A percentile compares a stretch with the other conserved stretches of the same genome.
Conservation (phyloP, 2,888 invertebrate species). For the Idaea aversata region DNA sequence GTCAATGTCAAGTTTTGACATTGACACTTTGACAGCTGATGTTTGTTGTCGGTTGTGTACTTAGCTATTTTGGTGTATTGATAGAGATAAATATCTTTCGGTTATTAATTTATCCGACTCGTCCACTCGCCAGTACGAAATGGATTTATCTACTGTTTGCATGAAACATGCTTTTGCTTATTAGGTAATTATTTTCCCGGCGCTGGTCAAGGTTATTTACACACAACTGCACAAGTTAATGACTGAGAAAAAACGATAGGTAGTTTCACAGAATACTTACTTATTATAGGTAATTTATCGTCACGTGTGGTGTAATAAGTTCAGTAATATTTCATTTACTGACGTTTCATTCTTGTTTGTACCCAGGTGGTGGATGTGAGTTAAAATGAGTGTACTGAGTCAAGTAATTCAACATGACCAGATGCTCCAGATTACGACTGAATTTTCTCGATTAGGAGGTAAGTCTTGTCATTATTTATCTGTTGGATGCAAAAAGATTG, state of each 20-base stretch:
- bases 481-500: no score
- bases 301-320: no score
- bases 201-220: neutral
- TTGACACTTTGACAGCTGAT: no score
- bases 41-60: no score
- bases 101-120: neutral
- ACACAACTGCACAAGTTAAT: conserved; percentile 1
- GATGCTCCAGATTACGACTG: conserved; percentile 60
- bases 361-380: neutral
- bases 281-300: no score
- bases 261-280: neutral
- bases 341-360: neutral
- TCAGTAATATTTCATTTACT: neutral
- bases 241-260: neutral
- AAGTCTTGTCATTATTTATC: conserved; percentile 27
- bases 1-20: no score
- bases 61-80: no score
- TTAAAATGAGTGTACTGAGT: conserved; percentile 57
- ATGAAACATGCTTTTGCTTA: neutral
- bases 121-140: neutral
- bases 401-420: conserved; percentile 63
- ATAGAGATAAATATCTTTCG: no score
- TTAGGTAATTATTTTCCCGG: neutral
- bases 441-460: conserved; percentile 72
- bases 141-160: neutral